Percentiles rank a stretch among this genome's conserved stretches.
Conservation (phyloP, 2,888 invertebrate species). For the Branchipolynoe longqiensis region DNA sequence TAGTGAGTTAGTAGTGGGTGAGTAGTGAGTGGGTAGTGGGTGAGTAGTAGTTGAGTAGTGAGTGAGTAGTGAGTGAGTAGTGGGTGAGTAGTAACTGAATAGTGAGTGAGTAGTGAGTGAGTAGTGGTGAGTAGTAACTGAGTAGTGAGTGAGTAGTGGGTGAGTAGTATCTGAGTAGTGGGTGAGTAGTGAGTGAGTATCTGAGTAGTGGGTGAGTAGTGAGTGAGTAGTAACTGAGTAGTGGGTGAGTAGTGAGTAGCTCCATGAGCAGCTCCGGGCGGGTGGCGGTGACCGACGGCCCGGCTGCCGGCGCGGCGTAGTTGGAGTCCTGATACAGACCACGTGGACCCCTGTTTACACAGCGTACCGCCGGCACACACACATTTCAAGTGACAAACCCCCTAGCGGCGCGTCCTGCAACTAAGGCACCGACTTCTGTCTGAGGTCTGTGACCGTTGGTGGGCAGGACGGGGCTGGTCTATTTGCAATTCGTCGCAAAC, state of each 20-base stretch:
- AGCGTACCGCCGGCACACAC: background rate
- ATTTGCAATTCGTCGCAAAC: too few species aligned
- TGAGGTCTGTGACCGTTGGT: background rate
- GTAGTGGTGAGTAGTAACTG: background rate
- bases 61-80: background rate
- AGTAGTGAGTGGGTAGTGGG: background rate
- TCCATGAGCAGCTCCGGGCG: background rate
- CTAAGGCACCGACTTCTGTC: conserved; percentile 15
- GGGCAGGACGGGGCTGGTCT: too few species aligned
- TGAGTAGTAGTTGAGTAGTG: background rate
- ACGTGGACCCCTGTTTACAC: conserved; percentile 36
- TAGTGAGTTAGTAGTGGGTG: background rate
- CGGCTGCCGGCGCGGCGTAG: background rate
- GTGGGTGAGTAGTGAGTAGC: background rate
- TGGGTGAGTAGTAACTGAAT: background rate
- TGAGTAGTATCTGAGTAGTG: background rate
- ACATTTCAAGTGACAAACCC: conserved; percentile 40
- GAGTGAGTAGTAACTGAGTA: background rate
- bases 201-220: background rate
- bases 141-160: background rate
- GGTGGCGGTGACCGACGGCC: conserved; percentile 5
- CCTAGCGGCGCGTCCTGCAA: background rate
- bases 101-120: background rate
- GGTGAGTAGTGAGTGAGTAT: background rate
- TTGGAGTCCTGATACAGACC: conserved; percentile 23